Evolutionary conservation across 2,113 vertebrate genomes (phyloP).

Genomic region (Plectropomus leopardus): DNA sequence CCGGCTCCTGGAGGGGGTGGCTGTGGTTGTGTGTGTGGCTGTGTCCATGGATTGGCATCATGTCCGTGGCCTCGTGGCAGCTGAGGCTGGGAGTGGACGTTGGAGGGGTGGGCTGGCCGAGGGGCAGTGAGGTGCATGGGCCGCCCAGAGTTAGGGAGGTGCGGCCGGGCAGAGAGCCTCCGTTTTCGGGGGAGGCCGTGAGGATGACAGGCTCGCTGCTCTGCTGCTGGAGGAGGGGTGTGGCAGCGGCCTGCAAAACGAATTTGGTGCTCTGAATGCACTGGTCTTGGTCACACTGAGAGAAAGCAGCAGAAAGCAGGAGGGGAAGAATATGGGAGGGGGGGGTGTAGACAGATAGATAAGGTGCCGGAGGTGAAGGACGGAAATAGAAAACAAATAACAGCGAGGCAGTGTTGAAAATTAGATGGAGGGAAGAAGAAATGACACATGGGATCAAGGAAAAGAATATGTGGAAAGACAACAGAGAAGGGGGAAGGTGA

Average conservation of each 20-base stretch:
- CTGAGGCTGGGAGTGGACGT: constrained; percentile 94
- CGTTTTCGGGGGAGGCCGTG: constrained; percentile 83
- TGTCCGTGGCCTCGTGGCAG: constrained; percentile 87
- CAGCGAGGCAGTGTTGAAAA: constrained; percentile 1
- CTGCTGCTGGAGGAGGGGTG: constrained; percentile 95
- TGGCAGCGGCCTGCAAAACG: constrained; percentile 98
- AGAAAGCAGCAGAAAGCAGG: constrained; percentile 35
- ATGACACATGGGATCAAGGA: background rate
- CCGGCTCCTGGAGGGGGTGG: constrained; percentile 78
- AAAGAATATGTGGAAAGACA: constrained; percentile 21
- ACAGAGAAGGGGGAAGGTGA: constrained; percentile 18
- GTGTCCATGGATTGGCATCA: constrained; percentile 84
- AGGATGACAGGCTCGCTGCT: constrained; percentile 91
- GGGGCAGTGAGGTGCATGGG: constrained; percentile 90
- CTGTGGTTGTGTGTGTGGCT: constrained; percentile 79
- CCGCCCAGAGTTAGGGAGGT: constrained; percentile 86
- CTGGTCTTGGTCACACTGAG: constrained; percentile 98
- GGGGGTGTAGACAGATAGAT: constrained; percentile 22
- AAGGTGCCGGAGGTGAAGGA: constrained; percentile 14
- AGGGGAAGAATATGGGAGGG: background rate
- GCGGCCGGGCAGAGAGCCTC: constrained; percentile 87
- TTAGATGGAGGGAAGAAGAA: background rate
- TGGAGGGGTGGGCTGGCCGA: constrained; percentile 94
- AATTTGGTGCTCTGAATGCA: constrained; percentile 99
- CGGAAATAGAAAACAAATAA: constrained; percentile 14